A percentile compares a stretch with the other conserved stretches of the same genome.
Conservation (phyloP, 2,113 vertebrate species). For the mouse (Mus musculus) region GRCm39 chr9:94586501-94587000, state of each 20-base stretch:
- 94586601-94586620: slow-evolving; percentile 56
- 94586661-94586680: neutral
- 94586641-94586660: slow-evolving; percentile 9
- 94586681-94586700: neutral
- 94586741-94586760: slow-evolving; percentile 7
- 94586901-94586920: neutral
- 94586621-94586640: slow-evolving; percentile 58
- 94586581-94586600: slow-evolving; percentile 36
- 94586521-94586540: neutral
- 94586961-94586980: neutral
- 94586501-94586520: neutral
- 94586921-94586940: neutral
- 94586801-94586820: slow-evolving; percentile 7
- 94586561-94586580: slow-evolving; percentile 48
- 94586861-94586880: neutral
- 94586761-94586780: neutral
- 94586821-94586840: neutral
- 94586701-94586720: slow-evolving; percentile 46
- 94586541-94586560: slow-evolving; percentile 49
- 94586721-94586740: slow-evolving; percentile 29
- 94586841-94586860: slow-evolving; percentile 28
- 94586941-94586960: neutral
- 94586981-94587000: neutral
- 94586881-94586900: neutral
- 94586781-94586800: slow-evolving; percentile 31